A percentile compares a stretch with the other conserved stretches of the same genome.
Evolutionary conservation across 2,797 vertebrate genomes (phyloP).

Genomic region (Leucoraja ocellata): DNA sequence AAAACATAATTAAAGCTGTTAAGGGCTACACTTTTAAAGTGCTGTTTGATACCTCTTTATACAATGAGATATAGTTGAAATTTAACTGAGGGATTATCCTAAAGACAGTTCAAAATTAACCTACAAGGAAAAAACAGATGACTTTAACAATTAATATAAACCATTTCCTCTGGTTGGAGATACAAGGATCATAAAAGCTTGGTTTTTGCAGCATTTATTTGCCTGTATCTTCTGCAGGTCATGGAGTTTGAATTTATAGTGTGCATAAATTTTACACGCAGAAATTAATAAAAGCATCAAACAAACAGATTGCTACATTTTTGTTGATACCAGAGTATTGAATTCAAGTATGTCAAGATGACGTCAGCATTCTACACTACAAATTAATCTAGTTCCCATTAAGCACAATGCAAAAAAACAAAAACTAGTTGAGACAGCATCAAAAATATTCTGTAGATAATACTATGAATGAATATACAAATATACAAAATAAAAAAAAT

Average conservation of each 20-base stretch:
- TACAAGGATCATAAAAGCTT: background rate
- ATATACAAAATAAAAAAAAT: background rate
- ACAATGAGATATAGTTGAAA: background rate
- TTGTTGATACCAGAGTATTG: background rate
- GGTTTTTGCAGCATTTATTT: background rate
- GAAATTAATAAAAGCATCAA: background rate
- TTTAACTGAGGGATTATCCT: background rate
- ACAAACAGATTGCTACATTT: background rate
- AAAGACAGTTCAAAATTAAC: background rate
- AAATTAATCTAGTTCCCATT: background rate
- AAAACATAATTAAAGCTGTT: background rate
- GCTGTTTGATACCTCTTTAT: background rate
- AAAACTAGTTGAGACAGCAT: conserved; percentile 20
- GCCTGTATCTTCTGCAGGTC: background rate
- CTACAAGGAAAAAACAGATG: background rate
- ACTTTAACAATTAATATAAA: background rate
- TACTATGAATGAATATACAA: background rate
- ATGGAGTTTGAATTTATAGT: background rate
- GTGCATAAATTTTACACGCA: background rate
- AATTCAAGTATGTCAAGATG: background rate
- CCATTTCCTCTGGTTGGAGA: background rate
- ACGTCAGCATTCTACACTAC: background rate
- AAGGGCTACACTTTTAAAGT: conserved; percentile 29
- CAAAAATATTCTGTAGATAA: background rate
- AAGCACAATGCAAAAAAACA: background rate